Base-by-base conservation (phyloP, 2,797 vertebrate species). In the Hoplostethus mediterraneus region DNA sequence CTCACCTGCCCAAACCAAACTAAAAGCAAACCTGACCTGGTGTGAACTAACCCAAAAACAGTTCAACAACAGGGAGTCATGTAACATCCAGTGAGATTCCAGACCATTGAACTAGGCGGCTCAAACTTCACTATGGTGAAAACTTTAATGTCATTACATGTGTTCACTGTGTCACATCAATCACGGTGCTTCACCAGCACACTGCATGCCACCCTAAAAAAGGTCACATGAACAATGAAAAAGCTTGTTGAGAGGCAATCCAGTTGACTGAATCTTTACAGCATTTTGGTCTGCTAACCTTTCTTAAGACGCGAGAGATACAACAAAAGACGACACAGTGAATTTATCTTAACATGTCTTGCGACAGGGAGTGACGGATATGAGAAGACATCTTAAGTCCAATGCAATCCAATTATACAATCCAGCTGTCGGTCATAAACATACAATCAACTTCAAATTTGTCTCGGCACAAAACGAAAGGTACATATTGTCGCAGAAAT, bases 401-500 rank as follows among this genome's bases (percentile, higher is more conserved):
- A 28, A 5, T 48, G 0, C 14, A 48, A 17, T 48, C 47, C 16
- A 48, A 48, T 80, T 70, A 60, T 45, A 54, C 55, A 61, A 84
- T 66, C 71, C 77, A 75, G 57, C 71, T 78, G 72, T 59, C 68
- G 65, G 30, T 55, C 40, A 60, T 12, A 59, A 59, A 59, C 56
- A 33, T 31, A n/a, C 25, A 56, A 56, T 44, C 42, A 44, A 44
- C 42, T 44, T 28, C 28, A 28, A 28, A 28, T 28, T 28, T 28
- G 28, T 28, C 28, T 28, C 28, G 68, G 44, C 65, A 82, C 71
- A 83, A 85, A 82, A 81, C 71, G 72, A 79, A 80, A 79, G 31
- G 54, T 74, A 53, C 75, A 77, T 14, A 40, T 67, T 65, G 55
- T 57, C 56, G 65, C 81, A 71, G 28, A 85, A 63, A 80, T 58